Base-by-base conservation (phyloP, 2,888 invertebrate species). In the Cepaea hortensis region DNA sequence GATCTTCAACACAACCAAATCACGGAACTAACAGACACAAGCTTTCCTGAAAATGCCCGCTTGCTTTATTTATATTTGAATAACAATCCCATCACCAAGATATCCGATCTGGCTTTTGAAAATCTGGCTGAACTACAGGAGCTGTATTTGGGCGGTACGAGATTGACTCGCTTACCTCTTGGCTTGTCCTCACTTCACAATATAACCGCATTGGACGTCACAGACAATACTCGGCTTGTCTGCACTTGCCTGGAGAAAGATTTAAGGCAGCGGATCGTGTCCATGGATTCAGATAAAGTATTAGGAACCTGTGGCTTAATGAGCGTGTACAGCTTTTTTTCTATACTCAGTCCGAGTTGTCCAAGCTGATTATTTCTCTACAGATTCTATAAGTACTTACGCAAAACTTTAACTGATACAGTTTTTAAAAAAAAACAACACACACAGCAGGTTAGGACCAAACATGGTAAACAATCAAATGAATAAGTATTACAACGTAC, bases 21-120 rank as follows among this genome's bases (percentile, higher is more conserved):
- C 48, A 70, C 70, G 20, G 81, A 81, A 15, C 35, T 81, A 81
- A 23, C 68, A 9, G 81, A 70, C 23, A 23, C n/a, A 13, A 70
- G 70, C 13, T 81, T 81, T 23, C 81, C 81, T 1, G 50, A 35
- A 18, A 35, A n/a, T 20, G 23, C 9, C 9, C 1, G 50, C 6
- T 13, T 81, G 20, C 23, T 50, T 20, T 70, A 68, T 5, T 70
- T 70, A 23, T 18, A 13, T 3, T 6, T 81, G 7, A n/a, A 55
- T 23, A 68, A 70, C 35, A 81, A 81, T 81, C 81, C 81, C 5
- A 68, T 81, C 20, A 50, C 48, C 13, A 46, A 23, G 13, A 81
- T 81, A 13, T 70, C 81, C 18, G 46, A 18, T 11, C 3, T 5
- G 3, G 81, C 81, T 1, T 81, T 81, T 81, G 7, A n/a, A 9